Conservation (phyloP, 2,113 vertebrate genomes). For the Datnioides undecimradiatus region DNA sequence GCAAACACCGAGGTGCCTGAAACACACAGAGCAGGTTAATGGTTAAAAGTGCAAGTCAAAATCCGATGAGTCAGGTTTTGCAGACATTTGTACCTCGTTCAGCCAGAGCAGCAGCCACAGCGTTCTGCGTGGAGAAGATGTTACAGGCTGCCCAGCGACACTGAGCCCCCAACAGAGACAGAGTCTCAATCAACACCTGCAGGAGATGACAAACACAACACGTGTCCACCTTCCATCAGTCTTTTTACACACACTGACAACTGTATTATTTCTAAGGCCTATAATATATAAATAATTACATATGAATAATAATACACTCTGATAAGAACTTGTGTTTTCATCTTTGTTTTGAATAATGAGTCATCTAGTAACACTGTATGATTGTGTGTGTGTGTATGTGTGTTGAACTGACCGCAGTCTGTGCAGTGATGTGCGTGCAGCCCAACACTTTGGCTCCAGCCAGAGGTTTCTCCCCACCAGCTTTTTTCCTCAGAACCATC, state of each 20-base stretch:
- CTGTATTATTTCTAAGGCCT: neutral
- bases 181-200: slow-evolving; percentile 94
- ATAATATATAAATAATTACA: neutral
- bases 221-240: neutral
- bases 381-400: slow-evolving; percentile 11
- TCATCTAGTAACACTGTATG: no score
- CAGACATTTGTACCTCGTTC: slow-evolving; percentile 86
- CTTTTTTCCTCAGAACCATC: slow-evolving; percentile 93
- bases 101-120: slow-evolving; percentile 93
- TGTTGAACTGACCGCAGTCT: slow-evolving; percentile 90
- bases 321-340: neutral
- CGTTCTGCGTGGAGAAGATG: slow-evolving; percentile 96
- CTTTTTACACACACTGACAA: neutral
- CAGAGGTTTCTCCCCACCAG: slow-evolving; percentile 92
- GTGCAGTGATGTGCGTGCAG: slow-evolving; percentile 95
- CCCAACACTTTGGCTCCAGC: slow-evolving; percentile 94
- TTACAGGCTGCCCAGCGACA: slow-evolving; percentile 97
- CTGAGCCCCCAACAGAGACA: slow-evolving; percentile 90
- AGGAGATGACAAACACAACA: neutral
- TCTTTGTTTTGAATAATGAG: no score
- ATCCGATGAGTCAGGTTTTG: neutral
- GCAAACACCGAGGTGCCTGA: slow-evolving; percentile 93
- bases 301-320: neutral
- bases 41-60: neutral
- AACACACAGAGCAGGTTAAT: neutral